Base-by-base conservation (phyloP, 2,888 invertebrate species). In the Leptinotarsa tumamoca region DNA sequence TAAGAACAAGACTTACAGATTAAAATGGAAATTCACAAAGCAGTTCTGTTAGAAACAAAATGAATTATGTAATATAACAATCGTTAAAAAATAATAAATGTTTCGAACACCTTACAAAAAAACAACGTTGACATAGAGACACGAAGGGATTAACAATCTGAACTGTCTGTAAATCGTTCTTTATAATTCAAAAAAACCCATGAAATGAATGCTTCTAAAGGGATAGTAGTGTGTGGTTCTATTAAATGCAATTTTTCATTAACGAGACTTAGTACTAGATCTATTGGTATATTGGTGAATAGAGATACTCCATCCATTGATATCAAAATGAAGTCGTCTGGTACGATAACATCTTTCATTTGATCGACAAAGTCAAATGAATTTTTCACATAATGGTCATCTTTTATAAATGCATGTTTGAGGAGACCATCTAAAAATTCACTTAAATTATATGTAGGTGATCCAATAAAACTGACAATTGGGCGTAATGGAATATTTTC, bases 401-500 rank as follows among this genome's bases (percentile, higher is more conserved):
- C 49, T 67, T 67, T 67, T 63, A 68, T 52, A 27, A 68, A 68
- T 68, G 67, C 67, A 5, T 63, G 61, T 70, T 63, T 66, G 15
- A 74, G 70, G 51, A 74, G 18, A 2, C 68, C 50, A 63, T 73
- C 68, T 21, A 54, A 21, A 49, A 69, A 70, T n/a, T 63, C 43
- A n/a, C 67, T 17, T 68, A 72, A 67, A 23, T 23, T 23, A 23
- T 52, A 72, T 54, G 61, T 54, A 43, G 75, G 67, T 58, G 75
- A 67, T 23, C 71, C 54, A 21, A 21, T 27, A 43, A 72, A 75
- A 63, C 56, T 49, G n/a, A 72, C 69, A 23, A 75, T 72, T 52
- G 72, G 72, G 49, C 72, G n/a, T 56, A 72, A 56, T 17, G 72
- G 72, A 21, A 72, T 63, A 18, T 72, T 56, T 56, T 66, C 51